A percentile compares a stretch with the other conserved stretches of the same genome.
Conservation (phyloP, 1,140 invertebrate species). For the Bombus terrestris region DNA sequence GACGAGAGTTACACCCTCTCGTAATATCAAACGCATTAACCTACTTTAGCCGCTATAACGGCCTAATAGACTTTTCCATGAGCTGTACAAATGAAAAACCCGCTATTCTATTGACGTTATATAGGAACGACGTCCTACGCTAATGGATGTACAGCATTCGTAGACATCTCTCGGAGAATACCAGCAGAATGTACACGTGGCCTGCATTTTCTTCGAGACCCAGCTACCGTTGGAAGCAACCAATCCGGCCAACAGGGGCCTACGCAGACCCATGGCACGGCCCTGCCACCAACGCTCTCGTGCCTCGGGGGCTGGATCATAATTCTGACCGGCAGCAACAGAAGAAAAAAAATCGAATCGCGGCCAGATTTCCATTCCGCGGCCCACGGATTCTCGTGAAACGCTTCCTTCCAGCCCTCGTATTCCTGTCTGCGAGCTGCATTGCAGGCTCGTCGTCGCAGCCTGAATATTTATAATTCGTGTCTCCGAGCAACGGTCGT, state of each 20-base stretch:
- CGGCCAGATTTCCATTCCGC: slow-evolving; percentile 60
- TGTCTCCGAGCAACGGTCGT: not conserved
- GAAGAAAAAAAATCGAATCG: slow-evolving; percentile 49
- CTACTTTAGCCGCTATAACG: not conserved
- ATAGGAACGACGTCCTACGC: slow-evolving; percentile 25
- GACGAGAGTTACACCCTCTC: not conserved
- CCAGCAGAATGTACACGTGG: slow-evolving; percentile 9
- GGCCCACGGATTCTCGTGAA: slow-evolving; percentile 55
- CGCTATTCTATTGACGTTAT: not conserved
- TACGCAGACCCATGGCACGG: slow-evolving; percentile 46
- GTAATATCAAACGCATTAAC: too few species aligned
- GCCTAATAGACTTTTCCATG: not conserved
- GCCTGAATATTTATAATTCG: slow-evolving; percentile 27
- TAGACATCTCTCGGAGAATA: slow-evolving; percentile 14
- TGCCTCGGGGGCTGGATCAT: slow-evolving; percentile 46
- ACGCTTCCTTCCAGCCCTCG: slow-evolving; percentile 38
- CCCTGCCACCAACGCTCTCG: slow-evolving; percentile 56
- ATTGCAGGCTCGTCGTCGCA: not conserved
- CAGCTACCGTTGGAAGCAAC: slow-evolving; percentile 51
- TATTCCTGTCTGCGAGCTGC: slow-evolving; percentile 18
- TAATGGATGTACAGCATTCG: slow-evolving; percentile 48
- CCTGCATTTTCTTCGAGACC: slow-evolving; percentile 47
- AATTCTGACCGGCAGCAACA: slow-evolving; percentile 43
- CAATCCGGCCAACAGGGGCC: slow-evolving; percentile 10
- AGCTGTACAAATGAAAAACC: not conserved